Evolutionary conservation across 1,140 invertebrate species (phyloP).

Genomic region (Drosophila sp.): DNA sequence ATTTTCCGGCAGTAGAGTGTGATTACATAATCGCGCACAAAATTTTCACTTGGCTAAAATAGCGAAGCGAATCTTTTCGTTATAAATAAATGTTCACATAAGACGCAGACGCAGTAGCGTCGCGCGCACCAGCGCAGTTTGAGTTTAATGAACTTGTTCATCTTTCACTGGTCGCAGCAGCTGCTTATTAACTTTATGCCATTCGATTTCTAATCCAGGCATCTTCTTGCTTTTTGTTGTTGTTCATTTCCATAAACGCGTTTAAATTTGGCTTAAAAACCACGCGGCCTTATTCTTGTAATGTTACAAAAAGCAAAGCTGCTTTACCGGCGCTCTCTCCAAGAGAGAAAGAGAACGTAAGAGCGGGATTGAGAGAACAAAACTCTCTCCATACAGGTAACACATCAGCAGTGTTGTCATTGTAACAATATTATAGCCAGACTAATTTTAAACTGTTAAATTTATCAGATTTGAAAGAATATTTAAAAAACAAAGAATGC

Average conservation of each 20-base stretch:
- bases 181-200: neutral
- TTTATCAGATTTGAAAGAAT: too few species aligned
- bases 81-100: constrained; percentile 64
- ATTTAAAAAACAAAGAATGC: too few species aligned
- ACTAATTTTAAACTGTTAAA: too few species aligned
- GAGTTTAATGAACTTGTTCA: constrained; percentile 66
- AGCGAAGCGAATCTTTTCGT: constrained; percentile 58
- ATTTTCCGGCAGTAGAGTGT: constrained; percentile 37
- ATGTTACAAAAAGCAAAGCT: constrained; percentile 56
- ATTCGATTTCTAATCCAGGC: constrained; percentile 6
- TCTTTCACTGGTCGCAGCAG: constrained; percentile 8
- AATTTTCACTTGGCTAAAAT: constrained; percentile 71
- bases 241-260: constrained; percentile 64
- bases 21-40: constrained; percentile 64
- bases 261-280: constrained; percentile 55
- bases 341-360: constrained; percentile 14
- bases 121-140: constrained; percentile 7
- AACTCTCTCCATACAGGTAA: constrained; percentile 26
- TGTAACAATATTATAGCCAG: too few species aligned
- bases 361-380: neutral
- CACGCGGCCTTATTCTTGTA: constrained; percentile 66
- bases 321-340: constrained; percentile 4
- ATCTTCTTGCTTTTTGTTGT: constrained; percentile 13
- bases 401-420: neutral
- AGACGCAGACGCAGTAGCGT: constrained; percentile 41